These are phyloP conservation scores for Poecilia gillii DNA, from an alignment of 2,797 vertebrate species.

Conservation along the genomic window DNA sequence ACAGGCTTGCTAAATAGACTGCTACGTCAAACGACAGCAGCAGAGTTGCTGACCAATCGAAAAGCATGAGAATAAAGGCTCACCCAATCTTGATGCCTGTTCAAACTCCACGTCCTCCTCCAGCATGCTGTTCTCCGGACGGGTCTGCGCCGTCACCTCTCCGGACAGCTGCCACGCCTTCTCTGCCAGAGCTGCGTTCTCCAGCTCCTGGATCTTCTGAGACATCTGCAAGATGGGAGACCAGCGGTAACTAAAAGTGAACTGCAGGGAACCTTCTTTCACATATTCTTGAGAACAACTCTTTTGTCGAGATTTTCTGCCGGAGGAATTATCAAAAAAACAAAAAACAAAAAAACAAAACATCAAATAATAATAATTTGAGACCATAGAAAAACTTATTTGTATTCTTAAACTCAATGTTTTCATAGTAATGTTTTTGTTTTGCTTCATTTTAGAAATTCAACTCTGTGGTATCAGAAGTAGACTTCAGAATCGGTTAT, in stretches of 20 bases:
- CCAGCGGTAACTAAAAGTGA: not conserved
- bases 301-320: not conserved
- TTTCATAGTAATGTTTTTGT: not conserved
- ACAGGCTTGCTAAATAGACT: not conserved
- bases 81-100: slow-evolving; percentile 88
- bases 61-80: slow-evolving; percentile 13
- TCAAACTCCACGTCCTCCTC: slow-evolving; percentile 93
- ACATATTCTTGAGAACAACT: not conserved
- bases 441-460: slow-evolving; percentile 1
- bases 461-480: not conserved
- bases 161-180: slow-evolving; percentile 96
- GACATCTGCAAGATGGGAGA: slow-evolving; percentile 83
- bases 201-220: slow-evolving; percentile 88
- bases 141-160: slow-evolving; percentile 88
- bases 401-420: not conserved
- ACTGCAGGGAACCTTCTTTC: not conserved
- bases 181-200: slow-evolving; percentile 85
- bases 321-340: too few relatives aligned
- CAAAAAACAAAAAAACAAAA: too few relatives aligned
- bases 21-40: not conserved
- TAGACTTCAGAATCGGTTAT: not conserved
- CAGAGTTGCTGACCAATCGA: not conserved
- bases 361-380: too few relatives aligned
- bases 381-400: too few relatives aligned
- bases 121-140: slow-evolving; percentile 96